A percentile compares a stretch with the other conserved stretches of the same genome.
phyloP scores from a whole-genome alignment of 2,888 invertebrate genomes.

The Scaeva pyrastri region DNA sequence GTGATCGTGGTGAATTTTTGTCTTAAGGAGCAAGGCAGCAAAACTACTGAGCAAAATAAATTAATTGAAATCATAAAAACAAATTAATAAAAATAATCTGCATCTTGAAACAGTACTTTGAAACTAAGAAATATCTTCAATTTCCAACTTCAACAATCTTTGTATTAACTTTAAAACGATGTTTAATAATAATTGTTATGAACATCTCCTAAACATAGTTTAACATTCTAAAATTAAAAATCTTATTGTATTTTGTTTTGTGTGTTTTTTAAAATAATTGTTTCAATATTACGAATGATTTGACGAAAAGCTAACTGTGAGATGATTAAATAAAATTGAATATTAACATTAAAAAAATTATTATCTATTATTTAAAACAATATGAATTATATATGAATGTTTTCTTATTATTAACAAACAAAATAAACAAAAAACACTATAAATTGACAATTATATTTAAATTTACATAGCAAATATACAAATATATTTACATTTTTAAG shows the following conservation, averaged over 20 bases:
- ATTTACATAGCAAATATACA: constrained; percentile 72
- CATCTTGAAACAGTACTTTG: too few relatives aligned
- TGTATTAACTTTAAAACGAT: too few relatives aligned
- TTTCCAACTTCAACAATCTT: too few relatives aligned
- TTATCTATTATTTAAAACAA: too few relatives aligned
- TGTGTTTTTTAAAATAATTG: constrained; percentile 7
- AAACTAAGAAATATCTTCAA: too few relatives aligned
- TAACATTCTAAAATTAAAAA: neutral
- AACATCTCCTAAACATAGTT: neutral
- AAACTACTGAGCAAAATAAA: too few relatives aligned
- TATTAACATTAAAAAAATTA: constrained; percentile 3
- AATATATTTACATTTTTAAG: constrained; percentile 66
- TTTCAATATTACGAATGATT: constrained; percentile 23
- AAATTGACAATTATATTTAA: constrained; percentile 55
- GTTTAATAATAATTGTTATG: too few relatives aligned
- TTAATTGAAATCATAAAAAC: too few relatives aligned
- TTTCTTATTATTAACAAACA: constrained; percentile 27
- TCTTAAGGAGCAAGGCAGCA: too few relatives aligned
- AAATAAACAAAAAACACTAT: constrained; percentile 14
- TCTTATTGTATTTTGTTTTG: constrained; percentile 4
- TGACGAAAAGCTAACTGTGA: constrained; percentile 70
- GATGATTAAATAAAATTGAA: constrained; percentile 57
- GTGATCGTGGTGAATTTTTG: neutral
- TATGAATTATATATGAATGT: constrained; percentile 37
- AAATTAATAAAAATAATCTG: too few relatives aligned